phyloP scores from a whole-genome alignment of 2,113 vertebrate genomes.

The Hippolais icterina region DNA sequence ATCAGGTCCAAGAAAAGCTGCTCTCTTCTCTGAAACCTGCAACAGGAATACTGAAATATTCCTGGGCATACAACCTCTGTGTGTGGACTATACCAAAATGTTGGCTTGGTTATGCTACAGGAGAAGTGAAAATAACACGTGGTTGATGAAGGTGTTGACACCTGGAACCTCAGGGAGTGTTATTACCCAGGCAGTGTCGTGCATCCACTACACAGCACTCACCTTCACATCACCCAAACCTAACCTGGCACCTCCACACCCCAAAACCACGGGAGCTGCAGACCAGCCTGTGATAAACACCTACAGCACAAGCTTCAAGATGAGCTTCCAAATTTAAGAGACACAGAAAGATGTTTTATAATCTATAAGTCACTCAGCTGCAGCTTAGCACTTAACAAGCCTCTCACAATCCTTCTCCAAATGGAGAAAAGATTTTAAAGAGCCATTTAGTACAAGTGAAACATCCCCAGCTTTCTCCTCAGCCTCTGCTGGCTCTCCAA shows the following conservation, averaged over 20 bases:
- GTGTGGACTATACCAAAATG: background rate
- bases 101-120: background rate
- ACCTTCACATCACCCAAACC: background rate
- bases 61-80: background rate
- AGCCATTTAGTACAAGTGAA: background rate
- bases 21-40: background rate
- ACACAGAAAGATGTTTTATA: background rate
- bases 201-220: rapidly evolving
- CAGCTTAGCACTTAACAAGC: background rate
- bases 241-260: background rate
- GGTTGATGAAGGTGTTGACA: rapidly evolving
- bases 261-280: background rate
- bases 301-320: background rate
- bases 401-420: background rate
- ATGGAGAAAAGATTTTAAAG: background rate
- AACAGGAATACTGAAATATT: background rate
- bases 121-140: background rate
- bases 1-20: background rate
- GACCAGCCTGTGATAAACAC: rapidly evolving
- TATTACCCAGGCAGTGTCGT: rapidly evolving
- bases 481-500: background rate
- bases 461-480: background rate
- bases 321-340: background rate
- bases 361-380: background rate
- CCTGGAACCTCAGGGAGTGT: background rate